Evolutionary conservation across 2,888 invertebrate genomes (phyloP).

Genomic region (Apamea monoglypha): DNA sequence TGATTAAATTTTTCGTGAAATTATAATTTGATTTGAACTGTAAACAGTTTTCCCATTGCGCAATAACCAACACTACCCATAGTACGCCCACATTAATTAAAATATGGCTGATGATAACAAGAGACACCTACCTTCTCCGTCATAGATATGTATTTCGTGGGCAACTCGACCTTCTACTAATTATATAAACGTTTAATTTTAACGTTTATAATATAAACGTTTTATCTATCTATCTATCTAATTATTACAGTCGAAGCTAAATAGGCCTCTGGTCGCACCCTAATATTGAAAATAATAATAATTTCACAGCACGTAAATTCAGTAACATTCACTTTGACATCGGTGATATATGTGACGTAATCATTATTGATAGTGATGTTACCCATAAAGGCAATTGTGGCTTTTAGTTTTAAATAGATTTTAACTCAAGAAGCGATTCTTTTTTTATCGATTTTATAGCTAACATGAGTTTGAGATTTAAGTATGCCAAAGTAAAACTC

Average conservation of each 20-base stretch:
- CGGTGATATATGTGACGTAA: slow-evolving; percentile 39
- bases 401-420: slow-evolving; percentile 11
- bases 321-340: slow-evolving; percentile 49
- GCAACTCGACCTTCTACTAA: background rate
- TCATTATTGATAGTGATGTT: slow-evolving; percentile 52
- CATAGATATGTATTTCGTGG: background rate
- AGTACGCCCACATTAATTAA: too few relatives aligned
- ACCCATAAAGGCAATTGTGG: background rate
- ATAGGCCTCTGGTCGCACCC: background rate
- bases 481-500: background rate
- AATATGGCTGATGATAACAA: too few relatives aligned
- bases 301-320: slow-evolving; percentile 63
- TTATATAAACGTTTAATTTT: too few relatives aligned
- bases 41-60: too few relatives aligned
- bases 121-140: too few relatives aligned
- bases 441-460: slow-evolving; percentile 2
- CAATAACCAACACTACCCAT: too few relatives aligned
- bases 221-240: too few relatives aligned
- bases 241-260: background rate
- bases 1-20: too few relatives aligned
- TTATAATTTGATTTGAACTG: too few relatives aligned
- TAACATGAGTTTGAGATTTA: background rate
- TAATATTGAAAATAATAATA: slow-evolving; percentile 51
- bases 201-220: too few relatives aligned
- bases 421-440: background rate